phyloP scores from a whole-genome alignment of 2,113 vertebrate species.

The Pitta sordida region DNA sequence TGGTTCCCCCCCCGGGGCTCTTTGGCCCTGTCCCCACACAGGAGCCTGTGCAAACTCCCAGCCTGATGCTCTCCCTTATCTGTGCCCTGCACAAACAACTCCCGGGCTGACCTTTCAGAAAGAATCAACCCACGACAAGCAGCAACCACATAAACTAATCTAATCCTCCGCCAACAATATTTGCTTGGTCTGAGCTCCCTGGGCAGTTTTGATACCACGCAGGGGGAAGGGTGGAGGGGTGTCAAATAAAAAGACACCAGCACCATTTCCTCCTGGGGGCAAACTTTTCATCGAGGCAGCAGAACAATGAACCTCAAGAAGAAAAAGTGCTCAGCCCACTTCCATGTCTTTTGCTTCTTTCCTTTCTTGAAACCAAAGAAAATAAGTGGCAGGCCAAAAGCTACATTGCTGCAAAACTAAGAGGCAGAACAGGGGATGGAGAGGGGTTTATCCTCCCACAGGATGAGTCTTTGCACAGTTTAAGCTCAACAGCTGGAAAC shows the following conservation, averaged over 20 bases:
- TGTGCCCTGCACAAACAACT: not conserved
- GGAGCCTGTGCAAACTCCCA: not conserved
- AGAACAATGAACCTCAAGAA: not conserved
- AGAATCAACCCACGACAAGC: not conserved
- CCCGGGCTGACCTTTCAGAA: not conserved
- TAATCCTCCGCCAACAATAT: not conserved
- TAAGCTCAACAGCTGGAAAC: not conserved
- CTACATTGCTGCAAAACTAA: not conserved
- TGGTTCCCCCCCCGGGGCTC: not conserved
- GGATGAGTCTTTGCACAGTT: not conserved
- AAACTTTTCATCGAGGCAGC: not conserved
- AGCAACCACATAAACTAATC: not conserved
- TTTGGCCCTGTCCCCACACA: not conserved
- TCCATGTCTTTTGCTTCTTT: not conserved
- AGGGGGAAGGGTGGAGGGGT: not conserved
- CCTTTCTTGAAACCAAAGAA: not conserved
- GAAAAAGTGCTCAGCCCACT: not conserved
- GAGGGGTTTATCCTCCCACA: not conserved
- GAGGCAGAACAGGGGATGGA: not conserved
- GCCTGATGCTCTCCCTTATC: not conserved
- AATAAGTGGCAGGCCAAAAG: not conserved
- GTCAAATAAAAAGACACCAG: not conserved
- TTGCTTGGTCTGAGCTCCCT: not conserved
- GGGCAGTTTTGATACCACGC: not conserved
- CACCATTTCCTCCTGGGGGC: not conserved